Conservation (phyloP, 2,113 vertebrate genomes). For the Apodemus sylvaticus region DNA sequence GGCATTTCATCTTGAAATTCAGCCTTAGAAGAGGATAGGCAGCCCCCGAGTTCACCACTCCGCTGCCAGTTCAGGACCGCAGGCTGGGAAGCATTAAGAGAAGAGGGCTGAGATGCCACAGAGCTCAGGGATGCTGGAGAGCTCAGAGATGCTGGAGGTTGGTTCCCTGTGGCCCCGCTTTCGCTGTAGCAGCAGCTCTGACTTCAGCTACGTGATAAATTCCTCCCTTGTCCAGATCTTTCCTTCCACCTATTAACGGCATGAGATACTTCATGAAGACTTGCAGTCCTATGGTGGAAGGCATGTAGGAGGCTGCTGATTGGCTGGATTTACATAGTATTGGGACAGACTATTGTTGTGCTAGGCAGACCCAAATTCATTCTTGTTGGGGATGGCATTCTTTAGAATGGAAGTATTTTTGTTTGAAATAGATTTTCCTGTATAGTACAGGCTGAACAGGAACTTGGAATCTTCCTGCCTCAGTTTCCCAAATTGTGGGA, state of each 20-base stretch:
- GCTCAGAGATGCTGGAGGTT: conserved; percentile 94
- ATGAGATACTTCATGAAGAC: conserved; percentile 97
- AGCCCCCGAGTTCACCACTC: conserved; percentile 97
- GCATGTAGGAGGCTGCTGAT: conserved; percentile 95
- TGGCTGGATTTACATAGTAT: conserved; percentile 96
- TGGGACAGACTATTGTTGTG: conserved; percentile 88
- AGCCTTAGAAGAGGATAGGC: conserved; percentile 97
- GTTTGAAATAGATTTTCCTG: neutral
- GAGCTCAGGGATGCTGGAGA: no score
- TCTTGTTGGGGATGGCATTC: conserved; percentile 97
- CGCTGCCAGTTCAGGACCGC: conserved; percentile 94
- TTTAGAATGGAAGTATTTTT: conserved; percentile 95
- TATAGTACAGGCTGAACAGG: neutral
- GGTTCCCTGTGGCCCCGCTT: conserved; percentile 94
- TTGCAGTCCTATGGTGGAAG: conserved; percentile 93
- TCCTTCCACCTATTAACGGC: conserved; percentile 96
- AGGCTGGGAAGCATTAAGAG: conserved; percentile 95
- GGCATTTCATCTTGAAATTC: conserved; percentile 98
- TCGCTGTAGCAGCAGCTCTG: conserved; percentile 95
- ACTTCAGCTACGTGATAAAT: conserved; percentile 97
- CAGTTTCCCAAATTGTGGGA: neutral
- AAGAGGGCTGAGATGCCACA: conserved; percentile 93
- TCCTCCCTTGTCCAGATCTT: conserved; percentile 96
- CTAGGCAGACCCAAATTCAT: conserved; percentile 94
- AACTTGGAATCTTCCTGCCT: neutral